Percentiles rank a stretch among this genome's conserved stretches.
Conservation (phyloP, 2,113 vertebrate genomes). For the Hemibagrus wyckioides region DNA sequence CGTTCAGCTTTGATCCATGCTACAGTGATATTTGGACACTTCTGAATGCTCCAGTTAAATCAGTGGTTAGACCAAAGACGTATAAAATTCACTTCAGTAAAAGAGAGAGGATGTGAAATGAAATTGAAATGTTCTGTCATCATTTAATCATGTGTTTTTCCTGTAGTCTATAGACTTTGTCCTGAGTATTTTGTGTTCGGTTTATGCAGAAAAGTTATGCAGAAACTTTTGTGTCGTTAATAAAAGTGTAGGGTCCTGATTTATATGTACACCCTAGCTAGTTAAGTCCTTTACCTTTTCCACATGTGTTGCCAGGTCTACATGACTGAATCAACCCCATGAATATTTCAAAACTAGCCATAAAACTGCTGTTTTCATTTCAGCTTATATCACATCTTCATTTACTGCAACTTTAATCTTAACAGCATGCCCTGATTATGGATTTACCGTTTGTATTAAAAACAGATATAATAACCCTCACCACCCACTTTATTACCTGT, state of each 20-base stretch:
- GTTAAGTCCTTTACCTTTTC: not conserved
- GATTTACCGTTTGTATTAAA: not conserved
- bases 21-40: not conserved
- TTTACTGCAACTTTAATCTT: not conserved
- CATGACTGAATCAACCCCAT: not conserved
- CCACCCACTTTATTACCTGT: not conserved
- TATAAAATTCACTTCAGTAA: not conserved
- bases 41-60: not conserved
- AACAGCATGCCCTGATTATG: not conserved
- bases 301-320: not conserved
- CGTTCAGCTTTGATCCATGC: too few species aligned
- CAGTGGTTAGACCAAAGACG: not conserved
- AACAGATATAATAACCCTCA: too few species aligned
- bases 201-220: not conserved
- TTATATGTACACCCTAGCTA: not conserved
- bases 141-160: not conserved
- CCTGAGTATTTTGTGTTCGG: not conserved
- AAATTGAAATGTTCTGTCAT: not conserved
- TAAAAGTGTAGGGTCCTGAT: not conserved
- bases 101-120: too few species aligned
- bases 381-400: not conserved
- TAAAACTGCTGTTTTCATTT: not conserved
- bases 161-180: not conserved
- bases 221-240: not conserved
- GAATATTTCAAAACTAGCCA: not conserved